These are phyloP conservation scores for Nasalis larvatus DNA, from an alignment of 2,113 vertebrate species.

Conservation along the genomic window DNA sequence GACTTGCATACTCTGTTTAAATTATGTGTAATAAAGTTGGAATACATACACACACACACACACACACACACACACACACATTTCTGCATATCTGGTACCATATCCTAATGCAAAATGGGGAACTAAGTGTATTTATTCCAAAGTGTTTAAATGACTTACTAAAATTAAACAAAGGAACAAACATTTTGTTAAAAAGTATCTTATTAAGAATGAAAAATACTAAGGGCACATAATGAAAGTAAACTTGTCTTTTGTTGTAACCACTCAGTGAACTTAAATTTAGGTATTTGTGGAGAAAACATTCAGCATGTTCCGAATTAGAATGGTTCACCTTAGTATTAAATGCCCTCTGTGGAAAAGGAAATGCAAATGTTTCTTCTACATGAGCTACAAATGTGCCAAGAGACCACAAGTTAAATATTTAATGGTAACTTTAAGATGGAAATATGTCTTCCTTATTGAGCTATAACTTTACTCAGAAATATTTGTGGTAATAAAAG, in stretches of 20 bases:
- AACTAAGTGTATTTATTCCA: background rate
- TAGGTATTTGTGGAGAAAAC: background rate
- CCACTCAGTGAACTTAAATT: background rate
- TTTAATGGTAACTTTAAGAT: slow-evolving; percentile 77
- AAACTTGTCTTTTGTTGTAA: background rate
- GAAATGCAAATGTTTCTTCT: slow-evolving; percentile 64
- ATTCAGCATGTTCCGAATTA: background rate
- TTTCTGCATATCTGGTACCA: background rate
- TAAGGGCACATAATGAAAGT: background rate
- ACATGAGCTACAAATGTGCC: slow-evolving; percentile 58
- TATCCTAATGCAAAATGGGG: background rate
- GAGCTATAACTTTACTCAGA: slow-evolving; percentile 71
- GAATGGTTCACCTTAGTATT: slow-evolving; percentile 19
- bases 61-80: background rate
- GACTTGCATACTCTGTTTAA: background rate
- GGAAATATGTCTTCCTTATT: slow-evolving; percentile 78
- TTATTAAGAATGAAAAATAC: background rate
- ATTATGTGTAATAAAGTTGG: background rate
- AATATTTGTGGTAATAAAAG: slow-evolving; percentile 44
- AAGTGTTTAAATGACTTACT: background rate
- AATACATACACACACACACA: background rate
- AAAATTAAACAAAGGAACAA: background rate
- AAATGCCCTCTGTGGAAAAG: slow-evolving; percentile 63
- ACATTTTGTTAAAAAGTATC: background rate
- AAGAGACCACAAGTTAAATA: slow-evolving; percentile 75